These are phyloP conservation scores for Stenurella melanura DNA, from an alignment of 2,888 invertebrate species.

Conservation along the genomic window DNA sequence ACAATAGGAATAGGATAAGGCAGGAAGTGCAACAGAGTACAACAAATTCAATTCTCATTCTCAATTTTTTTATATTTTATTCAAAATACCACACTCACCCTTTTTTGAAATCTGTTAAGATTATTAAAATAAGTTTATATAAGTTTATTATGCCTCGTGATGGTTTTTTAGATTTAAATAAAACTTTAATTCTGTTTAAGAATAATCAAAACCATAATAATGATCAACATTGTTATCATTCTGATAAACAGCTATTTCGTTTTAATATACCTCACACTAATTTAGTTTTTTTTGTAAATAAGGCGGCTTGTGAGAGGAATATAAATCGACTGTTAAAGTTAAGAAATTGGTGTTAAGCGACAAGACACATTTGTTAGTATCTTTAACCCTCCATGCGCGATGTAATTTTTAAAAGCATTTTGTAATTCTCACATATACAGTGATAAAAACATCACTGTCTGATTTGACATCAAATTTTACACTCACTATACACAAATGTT, in stretches of 20 bases:
- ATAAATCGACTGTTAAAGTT: neutral
- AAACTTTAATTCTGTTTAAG: neutral
- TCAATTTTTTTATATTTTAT: too few relatives aligned
- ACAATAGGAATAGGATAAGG: too few relatives aligned
- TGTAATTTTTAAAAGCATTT: conserved; percentile 11
- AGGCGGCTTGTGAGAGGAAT: neutral
- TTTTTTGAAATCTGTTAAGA: too few relatives aligned
- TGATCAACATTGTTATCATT: neutral
- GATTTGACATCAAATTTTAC: neutral
- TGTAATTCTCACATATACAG: conserved; percentile 7
- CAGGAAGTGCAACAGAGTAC: too few relatives aligned
- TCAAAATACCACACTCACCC: too few relatives aligned
- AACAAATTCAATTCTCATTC: too few relatives aligned
- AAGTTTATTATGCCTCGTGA: too few relatives aligned
- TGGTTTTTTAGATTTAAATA: too few relatives aligned
- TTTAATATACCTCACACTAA: neutral
- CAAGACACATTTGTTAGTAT: conserved; percentile 7
- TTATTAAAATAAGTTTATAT: too few relatives aligned
- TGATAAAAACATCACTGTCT: conserved; percentile 18
- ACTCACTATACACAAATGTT: neutral
- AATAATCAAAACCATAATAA: neutral
- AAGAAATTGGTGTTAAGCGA: neutral
- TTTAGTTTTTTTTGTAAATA: neutral
- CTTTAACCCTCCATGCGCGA: neutral
- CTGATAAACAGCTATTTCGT: neutral